Conservation (phyloP, 2,888 invertebrate species). For the Cheilosia urbana region DNA sequence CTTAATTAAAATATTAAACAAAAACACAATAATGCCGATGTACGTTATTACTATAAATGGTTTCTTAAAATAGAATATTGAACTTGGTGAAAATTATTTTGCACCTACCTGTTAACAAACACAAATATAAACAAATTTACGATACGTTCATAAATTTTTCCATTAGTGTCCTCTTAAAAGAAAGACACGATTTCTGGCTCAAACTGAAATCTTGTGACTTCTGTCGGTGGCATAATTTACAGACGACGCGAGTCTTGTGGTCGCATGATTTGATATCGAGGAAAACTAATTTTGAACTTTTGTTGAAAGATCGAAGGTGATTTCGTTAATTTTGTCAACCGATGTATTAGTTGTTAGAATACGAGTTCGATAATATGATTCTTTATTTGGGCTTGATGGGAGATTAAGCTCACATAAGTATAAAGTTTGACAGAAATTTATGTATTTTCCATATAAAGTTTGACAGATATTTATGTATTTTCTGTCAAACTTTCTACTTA, state of each 20-base stretch:
- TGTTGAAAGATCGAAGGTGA: not conserved
- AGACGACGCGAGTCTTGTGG: too few relatives aligned
- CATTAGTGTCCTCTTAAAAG: constrained; percentile 14
- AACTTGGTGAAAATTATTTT: not conserved
- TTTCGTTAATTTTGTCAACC: not conserved
- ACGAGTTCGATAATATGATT: too few relatives aligned
- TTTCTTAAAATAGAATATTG: not conserved
- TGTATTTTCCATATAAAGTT: too few relatives aligned
- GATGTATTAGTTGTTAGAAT: too few relatives aligned
- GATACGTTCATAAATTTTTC: not conserved
- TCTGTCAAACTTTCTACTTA: too few relatives aligned
- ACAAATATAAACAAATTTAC: constrained; percentile 14
- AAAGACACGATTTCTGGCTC: not conserved
- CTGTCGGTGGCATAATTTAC: not conserved
- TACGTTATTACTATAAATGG: not conserved
- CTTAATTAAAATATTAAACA: not conserved
- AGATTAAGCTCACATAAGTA: too few relatives aligned
- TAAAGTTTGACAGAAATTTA: too few relatives aligned
- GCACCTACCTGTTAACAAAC: not conserved
- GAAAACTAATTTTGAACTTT: too few relatives aligned
- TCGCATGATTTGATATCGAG: not conserved
- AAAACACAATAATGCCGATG: not conserved
- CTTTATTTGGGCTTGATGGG: too few relatives aligned
- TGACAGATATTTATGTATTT: too few relatives aligned
- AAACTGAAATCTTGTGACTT: constrained; percentile 17